Evolutionary conservation across 2,797 vertebrate genomes (phyloP).

Genomic region (Siniperca undulata): DNA sequence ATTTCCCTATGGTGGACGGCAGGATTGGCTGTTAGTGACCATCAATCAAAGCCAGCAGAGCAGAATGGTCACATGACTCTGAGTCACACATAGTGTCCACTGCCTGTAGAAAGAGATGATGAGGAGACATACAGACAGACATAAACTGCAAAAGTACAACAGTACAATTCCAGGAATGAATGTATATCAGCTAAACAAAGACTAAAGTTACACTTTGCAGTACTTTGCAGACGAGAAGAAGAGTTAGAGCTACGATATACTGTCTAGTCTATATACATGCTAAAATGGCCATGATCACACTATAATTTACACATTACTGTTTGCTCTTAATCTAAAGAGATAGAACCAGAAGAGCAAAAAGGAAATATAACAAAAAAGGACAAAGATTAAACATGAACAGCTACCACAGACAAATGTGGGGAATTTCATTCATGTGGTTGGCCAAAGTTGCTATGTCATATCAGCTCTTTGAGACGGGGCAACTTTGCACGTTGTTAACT

Average conservation of each 20-base stretch:
- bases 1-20: slow-evolving; percentile 84
- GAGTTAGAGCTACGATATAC: not conserved
- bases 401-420: not conserved
- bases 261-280: not conserved
- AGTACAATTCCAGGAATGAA: not conserved
- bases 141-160: not conserved
- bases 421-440: not conserved
- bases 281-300: not conserved
- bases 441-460: not conserved
- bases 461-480: not conserved
- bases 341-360: not conserved
- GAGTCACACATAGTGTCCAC: slow-evolving; percentile 74
- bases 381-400: not conserved
- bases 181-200: not conserved
- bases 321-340: not conserved
- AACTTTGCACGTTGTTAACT: not conserved
- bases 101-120: slow-evolving; percentile 43
- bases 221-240: not conserved
- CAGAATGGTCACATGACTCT: slow-evolving; percentile 69
- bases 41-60: slow-evolving; percentile 87
- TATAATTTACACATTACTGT: not conserved
- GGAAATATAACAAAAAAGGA: not conserved
- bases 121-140: slow-evolving; percentile 8
- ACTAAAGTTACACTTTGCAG: not conserved
- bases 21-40: slow-evolving; percentile 78